These are phyloP conservation scores for Brenthis ino DNA, from an alignment of 2,888 invertebrate species.

Conservation along the genomic window DNA sequence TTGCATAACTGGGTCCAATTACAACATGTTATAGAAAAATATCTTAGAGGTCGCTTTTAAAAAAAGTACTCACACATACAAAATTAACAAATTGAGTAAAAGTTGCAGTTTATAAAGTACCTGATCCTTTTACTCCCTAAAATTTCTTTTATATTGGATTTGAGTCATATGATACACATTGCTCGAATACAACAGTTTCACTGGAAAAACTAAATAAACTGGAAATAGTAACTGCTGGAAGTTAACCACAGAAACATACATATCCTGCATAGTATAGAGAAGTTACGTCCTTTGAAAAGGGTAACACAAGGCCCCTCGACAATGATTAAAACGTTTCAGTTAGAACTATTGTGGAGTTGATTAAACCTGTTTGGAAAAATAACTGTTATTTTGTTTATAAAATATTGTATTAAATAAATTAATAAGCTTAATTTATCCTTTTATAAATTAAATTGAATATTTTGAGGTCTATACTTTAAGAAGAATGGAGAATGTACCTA, in stretches of 20 bases:
- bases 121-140: too few species aligned
- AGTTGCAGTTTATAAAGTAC: too few species aligned
- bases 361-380: constrained; percentile 7
- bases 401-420: not conserved
- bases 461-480: too few species aligned
- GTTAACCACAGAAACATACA: constrained; percentile 15
- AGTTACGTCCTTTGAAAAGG: constrained; percentile 16
- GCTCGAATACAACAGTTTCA: not conserved
- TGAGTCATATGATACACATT: not conserved
- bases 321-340: constrained; percentile 18
- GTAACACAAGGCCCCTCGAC: constrained; percentile 8
- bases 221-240: not conserved
- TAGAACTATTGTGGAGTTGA: constrained; percentile 14
- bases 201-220: not conserved
- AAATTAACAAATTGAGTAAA: too few species aligned
- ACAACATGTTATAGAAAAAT: too few species aligned
- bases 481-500: too few species aligned
- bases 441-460: too few species aligned
- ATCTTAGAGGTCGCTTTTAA: too few species aligned
- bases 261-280: not conserved
- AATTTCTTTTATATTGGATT: not conserved
- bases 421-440: too few species aligned
- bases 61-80: too few species aligned
- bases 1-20: too few species aligned
- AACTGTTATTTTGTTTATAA: not conserved